phyloP scores from a whole-genome alignment of 92 coral and sea anemone species.

The Desmophyllum pertusum region DNA sequence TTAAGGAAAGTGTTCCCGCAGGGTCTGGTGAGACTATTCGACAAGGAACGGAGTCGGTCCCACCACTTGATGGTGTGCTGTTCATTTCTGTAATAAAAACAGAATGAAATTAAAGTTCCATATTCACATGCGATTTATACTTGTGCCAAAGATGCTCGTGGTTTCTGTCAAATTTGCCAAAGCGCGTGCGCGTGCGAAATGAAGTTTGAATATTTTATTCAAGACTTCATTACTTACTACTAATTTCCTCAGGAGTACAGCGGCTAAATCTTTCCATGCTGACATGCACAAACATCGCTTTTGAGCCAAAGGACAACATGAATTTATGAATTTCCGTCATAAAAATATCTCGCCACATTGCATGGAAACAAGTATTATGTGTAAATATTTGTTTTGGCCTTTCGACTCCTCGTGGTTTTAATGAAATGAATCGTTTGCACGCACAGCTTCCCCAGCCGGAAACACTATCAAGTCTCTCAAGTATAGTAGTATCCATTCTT shows the following conservation, averaged over 20 bases:
- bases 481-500: too few species aligned
- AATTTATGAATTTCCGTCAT: too few species aligned
- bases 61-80: background rate
- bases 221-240: background rate
- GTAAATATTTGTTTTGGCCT: too few species aligned
- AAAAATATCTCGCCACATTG: too few species aligned
- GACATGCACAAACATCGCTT: background rate
- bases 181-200: background rate
- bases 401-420: too few species aligned
- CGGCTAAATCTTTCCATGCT: background rate
- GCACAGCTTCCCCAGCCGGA: too few species aligned
- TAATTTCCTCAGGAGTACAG: background rate
- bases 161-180: background rate
- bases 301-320: too few species aligned
- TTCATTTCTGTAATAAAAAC: slow-evolving; percentile 38
- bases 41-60: background rate
- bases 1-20: slow-evolving; percentile 10
- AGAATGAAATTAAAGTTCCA: background rate
- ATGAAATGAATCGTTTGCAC: too few species aligned
- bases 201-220: background rate
- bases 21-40: background rate
- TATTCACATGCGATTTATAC: background rate
- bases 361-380: too few species aligned
- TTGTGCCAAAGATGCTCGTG: background rate
- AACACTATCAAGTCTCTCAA: too few species aligned